Percentiles rank a stretch among this genome's conserved stretches.
These are phyloP conservation scores for Oxystoma pomonae DNA, from an alignment of 2,888 invertebrate genomes.

Conservation along the genomic window DNA sequence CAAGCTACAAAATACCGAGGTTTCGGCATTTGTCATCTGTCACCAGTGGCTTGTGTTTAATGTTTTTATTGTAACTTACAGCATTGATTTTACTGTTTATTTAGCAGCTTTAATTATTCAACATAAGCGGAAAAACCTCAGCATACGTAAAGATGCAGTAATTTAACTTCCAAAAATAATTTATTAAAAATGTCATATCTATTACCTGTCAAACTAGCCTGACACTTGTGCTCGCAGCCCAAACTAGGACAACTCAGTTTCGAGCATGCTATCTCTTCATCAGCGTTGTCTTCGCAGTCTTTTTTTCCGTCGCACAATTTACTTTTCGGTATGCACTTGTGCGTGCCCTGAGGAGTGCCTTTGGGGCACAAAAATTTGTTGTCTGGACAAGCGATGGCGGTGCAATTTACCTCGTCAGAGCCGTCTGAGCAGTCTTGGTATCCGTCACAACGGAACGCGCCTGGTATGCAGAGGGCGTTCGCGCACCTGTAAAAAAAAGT, in stretches of 20 bases:
- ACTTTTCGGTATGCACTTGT: slow-evolving; percentile 83
- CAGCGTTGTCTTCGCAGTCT: slow-evolving; percentile 89
- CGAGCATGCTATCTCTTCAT: slow-evolving; percentile 84
- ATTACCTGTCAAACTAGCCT: slow-evolving; percentile 66
- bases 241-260: slow-evolving; percentile 76
- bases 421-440: slow-evolving; percentile 90
- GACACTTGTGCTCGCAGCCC: slow-evolving; percentile 88
- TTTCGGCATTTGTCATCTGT: no score
- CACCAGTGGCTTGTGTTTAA: no score
- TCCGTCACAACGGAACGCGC: slow-evolving; percentile 79
- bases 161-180: no score
- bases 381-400: slow-evolving; percentile 80
- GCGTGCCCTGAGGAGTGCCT: slow-evolving; percentile 65
- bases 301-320: slow-evolving; percentile 87
- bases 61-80: no score
- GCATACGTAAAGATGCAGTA: no score
- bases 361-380: slow-evolving; percentile 88
- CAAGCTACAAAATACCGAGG: no score
- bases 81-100: no score
- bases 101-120: no score
- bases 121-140: no score
- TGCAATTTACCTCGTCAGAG: slow-evolving; percentile 85
- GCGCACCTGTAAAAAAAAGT: slow-evolving; percentile 54
- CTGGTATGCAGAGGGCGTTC: slow-evolving; percentile 90
- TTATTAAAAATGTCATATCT: no score